These are phyloP conservation scores for Hypsopygia costalis DNA, from an alignment of 2,888 invertebrate genomes.

Conservation along the genomic window DNA sequence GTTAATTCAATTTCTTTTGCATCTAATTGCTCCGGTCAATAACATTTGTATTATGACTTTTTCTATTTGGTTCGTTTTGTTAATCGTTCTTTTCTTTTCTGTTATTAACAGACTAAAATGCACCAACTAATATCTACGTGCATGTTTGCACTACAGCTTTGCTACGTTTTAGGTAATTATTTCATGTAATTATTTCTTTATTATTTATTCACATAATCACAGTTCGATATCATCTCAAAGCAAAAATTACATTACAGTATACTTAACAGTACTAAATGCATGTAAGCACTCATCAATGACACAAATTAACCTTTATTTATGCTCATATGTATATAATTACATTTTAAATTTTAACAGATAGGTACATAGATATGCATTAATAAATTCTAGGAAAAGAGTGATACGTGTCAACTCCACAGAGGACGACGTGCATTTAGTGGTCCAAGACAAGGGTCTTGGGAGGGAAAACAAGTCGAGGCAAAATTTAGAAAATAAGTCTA, in stretches of 20 bases:
- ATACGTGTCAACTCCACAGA: slow-evolving; percentile 87
- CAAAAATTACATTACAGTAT: background rate
- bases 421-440: slow-evolving; percentile 87
- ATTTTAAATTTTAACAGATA: slow-evolving; percentile 43
- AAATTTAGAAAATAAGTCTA: slow-evolving; percentile 86
- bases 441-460: slow-evolving; percentile 85
- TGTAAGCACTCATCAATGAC: background rate
- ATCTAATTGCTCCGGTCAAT: too few species aligned
- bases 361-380: slow-evolving; percentile 79
- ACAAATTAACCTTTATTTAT: slow-evolving; percentile 4
- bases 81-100: slow-evolving; percentile 33
- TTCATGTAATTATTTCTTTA: slow-evolving; percentile 18
- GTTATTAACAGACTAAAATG: slow-evolving; percentile 60
- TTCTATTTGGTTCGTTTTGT: slow-evolving; percentile 1
- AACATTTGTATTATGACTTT: slow-evolving; percentile 9
- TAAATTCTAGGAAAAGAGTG: slow-evolving; percentile 86
- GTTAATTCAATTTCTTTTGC: too few species aligned
- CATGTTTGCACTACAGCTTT: slow-evolving; percentile 52
- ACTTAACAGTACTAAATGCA: slow-evolving; percentile 2
- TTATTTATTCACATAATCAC: slow-evolving; percentile 5
- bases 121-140: slow-evolving; percentile 57
- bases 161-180: slow-evolving; percentile 53
- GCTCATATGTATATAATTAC: slow-evolving; percentile 11
- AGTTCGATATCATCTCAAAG: background rate
- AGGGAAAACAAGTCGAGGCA: slow-evolving; percentile 89